Evolutionary conservation across 2,797 vertebrate genomes (phyloP).

Genomic region (Channallabes apus): DNA sequence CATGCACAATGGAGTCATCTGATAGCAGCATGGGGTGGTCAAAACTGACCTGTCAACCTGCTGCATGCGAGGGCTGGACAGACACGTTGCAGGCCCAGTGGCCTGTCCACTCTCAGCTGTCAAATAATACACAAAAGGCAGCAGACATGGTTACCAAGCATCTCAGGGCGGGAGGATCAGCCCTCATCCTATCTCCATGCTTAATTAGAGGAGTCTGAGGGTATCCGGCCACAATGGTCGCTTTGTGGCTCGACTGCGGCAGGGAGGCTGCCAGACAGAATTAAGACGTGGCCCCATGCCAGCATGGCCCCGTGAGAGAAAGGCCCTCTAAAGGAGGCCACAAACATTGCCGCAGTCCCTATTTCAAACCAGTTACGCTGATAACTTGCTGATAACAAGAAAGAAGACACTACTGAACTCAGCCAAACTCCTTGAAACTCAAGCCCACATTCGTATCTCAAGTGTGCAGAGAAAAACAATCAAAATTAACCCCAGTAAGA

Average conservation of each 20-base stretch:
- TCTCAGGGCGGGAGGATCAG: constrained; percentile 49
- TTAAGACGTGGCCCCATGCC: constrained; percentile 77
- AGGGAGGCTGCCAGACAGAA: constrained; percentile 79
- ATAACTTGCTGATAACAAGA: constrained; percentile 53
- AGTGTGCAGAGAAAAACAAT: constrained; percentile 36
- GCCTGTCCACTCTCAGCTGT: constrained; percentile 35
- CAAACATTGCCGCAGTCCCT: constrained; percentile 58
- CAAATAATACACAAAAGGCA: constrained; percentile 53
- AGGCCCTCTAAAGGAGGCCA: constrained; percentile 55
- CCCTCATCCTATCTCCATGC: constrained; percentile 75
- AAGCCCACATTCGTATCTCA: constrained; percentile 31
- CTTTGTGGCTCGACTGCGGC: constrained; percentile 81
- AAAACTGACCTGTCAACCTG: constrained; percentile 45
- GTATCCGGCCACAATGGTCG: constrained; percentile 79
- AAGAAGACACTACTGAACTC: constrained; percentile 58
- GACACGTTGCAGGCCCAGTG: constrained; percentile 37
- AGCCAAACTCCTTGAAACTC: constrained; percentile 50
- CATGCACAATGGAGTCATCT: constrained; percentile 48
- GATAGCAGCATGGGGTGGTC: constrained; percentile 41
- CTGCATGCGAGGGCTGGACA: constrained; percentile 43
- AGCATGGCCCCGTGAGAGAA: constrained; percentile 73
- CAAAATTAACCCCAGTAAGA: constrained; percentile 29
- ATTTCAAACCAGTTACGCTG: constrained; percentile 42
- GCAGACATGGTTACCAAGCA: constrained; percentile 42
- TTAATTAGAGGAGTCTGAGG: constrained; percentile 81